Evolutionary conservation across 2,888 invertebrate species (phyloP).

Genomic region (Hecatera dysodea): DNA sequence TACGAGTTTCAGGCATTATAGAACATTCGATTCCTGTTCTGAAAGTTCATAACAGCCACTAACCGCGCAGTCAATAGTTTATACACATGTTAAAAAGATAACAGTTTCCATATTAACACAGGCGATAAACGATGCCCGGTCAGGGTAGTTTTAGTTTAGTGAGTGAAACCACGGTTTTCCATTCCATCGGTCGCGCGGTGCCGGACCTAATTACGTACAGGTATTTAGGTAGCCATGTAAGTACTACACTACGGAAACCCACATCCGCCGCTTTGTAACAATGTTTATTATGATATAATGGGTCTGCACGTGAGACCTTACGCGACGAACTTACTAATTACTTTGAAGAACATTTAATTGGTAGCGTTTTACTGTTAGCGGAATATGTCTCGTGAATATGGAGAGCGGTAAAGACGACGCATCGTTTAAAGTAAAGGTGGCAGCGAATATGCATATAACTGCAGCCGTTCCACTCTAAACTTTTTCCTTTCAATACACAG

Average conservation of each 20-base stretch:
- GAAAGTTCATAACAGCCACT: background rate
- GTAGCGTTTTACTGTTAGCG: constrained; percentile 14
- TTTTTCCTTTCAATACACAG: background rate
- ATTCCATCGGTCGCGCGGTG: constrained; percentile 41
- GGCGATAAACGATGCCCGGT: constrained; percentile 12
- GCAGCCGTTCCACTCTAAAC: background rate
- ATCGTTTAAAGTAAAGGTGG: constrained; percentile 1
- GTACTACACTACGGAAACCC: constrained; percentile 61
- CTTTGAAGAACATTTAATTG: constrained; percentile 33
- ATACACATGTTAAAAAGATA: constrained; percentile 10
- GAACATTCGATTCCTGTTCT: background rate
- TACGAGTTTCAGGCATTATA: background rate
- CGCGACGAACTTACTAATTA: constrained; percentile 49
- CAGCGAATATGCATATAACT: background rate
- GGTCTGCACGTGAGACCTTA: constrained; percentile 50
- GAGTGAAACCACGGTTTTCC: constrained; percentile 53
- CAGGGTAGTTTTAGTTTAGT: constrained; percentile 32
- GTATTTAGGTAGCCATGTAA: constrained; percentile 64
- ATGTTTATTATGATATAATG: constrained; percentile 64
- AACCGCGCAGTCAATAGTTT: background rate
- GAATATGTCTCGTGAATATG: constrained; percentile 5
- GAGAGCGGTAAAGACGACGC: background rate
- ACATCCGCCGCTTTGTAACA: constrained; percentile 62
- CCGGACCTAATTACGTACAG: constrained; percentile 63
- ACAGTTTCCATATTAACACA: constrained; percentile 19